Percentiles rank a stretch among this genome's conserved stretches.
phyloP scores from a whole-genome alignment of 2,888 invertebrate genomes.

The Megastigmus dorsalis region DNA sequence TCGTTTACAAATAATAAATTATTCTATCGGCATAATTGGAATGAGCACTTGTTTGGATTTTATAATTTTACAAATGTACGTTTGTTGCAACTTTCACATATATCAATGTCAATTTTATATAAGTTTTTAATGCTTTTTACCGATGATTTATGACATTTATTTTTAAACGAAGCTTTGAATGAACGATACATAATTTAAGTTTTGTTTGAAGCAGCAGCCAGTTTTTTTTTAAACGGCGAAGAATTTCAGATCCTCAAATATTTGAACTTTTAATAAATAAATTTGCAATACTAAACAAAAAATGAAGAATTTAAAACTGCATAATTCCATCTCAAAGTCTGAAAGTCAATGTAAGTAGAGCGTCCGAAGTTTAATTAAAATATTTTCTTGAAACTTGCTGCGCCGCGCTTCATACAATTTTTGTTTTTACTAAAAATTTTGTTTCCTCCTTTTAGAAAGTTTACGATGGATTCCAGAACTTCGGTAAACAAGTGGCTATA shows the following conservation, averaged over 20 bases:
- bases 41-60: too few species aligned
- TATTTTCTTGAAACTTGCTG: neutral
- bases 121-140: too few species aligned
- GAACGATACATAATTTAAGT: too few species aligned
- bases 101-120: too few species aligned
- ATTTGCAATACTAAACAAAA: neutral
- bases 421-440: neutral
- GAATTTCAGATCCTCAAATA: too few species aligned
- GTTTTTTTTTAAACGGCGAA: neutral
- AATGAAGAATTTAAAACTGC: neutral
- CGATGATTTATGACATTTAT: constrained; percentile 33
- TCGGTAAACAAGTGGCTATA: too few species aligned
- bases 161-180: constrained; percentile 45
- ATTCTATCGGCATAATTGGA: too few species aligned
- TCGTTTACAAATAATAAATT: too few species aligned
- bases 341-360: neutral
- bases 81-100: too few species aligned
- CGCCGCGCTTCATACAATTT: neutral
- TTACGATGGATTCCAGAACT: neutral
- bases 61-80: too few species aligned
- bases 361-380: neutral
- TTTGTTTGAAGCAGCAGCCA: too few species aligned
- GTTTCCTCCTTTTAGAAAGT: neutral
- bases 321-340: neutral
- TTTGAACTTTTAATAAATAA: too few species aligned